Conservation (phyloP, 2,797 vertebrate genomes). For the Sphenodon punctatus region DNA sequence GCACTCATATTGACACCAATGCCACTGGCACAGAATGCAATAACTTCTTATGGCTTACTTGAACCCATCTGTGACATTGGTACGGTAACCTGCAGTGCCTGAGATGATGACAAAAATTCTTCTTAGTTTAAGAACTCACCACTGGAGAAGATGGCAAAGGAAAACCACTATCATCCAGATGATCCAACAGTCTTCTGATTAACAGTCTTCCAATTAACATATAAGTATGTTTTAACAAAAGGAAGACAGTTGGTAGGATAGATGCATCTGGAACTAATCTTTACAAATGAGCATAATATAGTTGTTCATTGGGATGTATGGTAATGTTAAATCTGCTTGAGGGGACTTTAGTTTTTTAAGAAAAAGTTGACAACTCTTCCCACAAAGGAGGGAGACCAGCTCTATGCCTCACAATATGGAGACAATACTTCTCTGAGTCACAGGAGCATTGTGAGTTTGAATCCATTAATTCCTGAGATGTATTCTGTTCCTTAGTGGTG, state of each 20-base stretch:
- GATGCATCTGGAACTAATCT: no score
- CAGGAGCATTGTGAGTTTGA: background rate
- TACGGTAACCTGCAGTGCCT: background rate
- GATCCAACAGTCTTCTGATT: background rate
- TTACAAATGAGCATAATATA: no score
- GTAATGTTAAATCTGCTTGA: no score
- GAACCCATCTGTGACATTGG: background rate
- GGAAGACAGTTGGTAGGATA: no score
- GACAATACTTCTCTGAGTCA: background rate
- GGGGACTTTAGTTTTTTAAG: no score
- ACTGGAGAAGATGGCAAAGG: background rate
- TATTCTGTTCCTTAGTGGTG: no score
- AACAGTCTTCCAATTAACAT: no score
- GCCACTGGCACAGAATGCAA: background rate
- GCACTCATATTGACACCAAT: background rate
- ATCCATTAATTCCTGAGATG: background rate
- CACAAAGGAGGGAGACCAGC: no score
- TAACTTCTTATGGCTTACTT: background rate
- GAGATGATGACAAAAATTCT: background rate
- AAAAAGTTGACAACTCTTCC: no score
- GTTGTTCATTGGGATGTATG: no score
- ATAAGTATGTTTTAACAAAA: no score
- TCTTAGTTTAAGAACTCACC: no score
- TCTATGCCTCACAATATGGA: background rate
- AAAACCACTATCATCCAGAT: background rate